Evolutionary conservation across 2,113 vertebrate species (phyloP).

Genomic region (Antechinus stuartii): DNA sequence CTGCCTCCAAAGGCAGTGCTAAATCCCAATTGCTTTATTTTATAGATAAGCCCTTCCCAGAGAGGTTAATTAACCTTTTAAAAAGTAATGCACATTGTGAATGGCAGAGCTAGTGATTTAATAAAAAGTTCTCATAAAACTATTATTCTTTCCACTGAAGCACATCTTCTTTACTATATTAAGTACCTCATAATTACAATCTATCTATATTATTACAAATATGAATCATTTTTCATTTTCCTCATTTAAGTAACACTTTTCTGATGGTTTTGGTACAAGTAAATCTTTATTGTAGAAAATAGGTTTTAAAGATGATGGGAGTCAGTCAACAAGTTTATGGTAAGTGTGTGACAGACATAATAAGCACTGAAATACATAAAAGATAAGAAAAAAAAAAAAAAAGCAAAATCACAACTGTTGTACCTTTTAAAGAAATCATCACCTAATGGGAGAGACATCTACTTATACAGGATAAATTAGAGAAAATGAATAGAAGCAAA

Average conservation of each 20-base stretch:
- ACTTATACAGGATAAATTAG: too few relatives aligned
- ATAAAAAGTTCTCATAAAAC: neutral
- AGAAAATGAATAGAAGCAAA: neutral
- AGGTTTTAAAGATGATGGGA: neutral
- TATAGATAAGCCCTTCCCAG: neutral
- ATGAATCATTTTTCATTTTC: neutral
- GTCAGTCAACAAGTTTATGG: neutral
- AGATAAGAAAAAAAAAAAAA: neutral
- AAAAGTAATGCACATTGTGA: neutral
- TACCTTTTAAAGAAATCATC: too few relatives aligned
- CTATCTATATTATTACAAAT: neutral
- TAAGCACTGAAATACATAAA: neutral
- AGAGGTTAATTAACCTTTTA: neutral
- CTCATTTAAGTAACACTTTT: neutral
- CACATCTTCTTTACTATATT: neutral
- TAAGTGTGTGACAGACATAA: neutral
- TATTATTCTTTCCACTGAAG: neutral
- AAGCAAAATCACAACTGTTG: neutral
- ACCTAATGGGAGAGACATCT: too few relatives aligned
- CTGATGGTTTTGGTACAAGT: neutral
- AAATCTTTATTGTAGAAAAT: neutral
- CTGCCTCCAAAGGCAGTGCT: neutral
- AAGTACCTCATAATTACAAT: neutral
- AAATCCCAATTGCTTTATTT: neutral
- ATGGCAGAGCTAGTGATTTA: neutral